Conservation (phyloP, 2,113 vertebrate species). For the Colinus virginianus region DNA sequence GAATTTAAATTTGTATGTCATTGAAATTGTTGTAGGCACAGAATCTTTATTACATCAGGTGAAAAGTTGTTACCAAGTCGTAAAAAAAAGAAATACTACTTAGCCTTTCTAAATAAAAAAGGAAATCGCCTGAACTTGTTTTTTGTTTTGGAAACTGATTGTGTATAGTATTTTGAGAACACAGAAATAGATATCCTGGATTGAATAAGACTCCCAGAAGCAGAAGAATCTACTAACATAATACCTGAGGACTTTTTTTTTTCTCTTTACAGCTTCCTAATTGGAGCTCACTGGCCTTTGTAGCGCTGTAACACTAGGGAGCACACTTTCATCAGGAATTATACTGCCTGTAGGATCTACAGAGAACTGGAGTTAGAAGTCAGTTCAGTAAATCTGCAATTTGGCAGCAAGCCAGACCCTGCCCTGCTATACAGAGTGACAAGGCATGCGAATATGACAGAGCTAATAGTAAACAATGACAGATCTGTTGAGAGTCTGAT, state of each 20-base stretch:
- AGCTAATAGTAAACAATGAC: slow-evolving; percentile 76
- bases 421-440: slow-evolving; percentile 59
- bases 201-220: neutral
- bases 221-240: neutral
- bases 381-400: slow-evolving; percentile 30
- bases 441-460: slow-evolving; percentile 72
- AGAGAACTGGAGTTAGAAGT: neutral
- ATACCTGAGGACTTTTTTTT: neutral
- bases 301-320: slow-evolving; percentile 78
- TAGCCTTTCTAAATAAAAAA: neutral
- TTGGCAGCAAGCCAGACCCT: slow-evolving; percentile 49
- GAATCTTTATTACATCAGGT: neutral
- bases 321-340: slow-evolving; percentile 83
- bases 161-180: neutral
- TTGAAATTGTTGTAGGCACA: neutral
- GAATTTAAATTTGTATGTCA: neutral
- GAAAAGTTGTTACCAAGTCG: neutral
- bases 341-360: neutral
- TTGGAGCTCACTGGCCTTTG: neutral
- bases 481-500: slow-evolving; percentile 63
- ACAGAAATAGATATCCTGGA: neutral
- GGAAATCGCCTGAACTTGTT: neutral
- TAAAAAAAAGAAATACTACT: neutral
- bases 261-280: neutral
- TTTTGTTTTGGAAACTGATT: neutral